These are phyloP conservation scores for Sylvilagus floridanus DNA, from an alignment of 2,797 vertebrate genomes.

Conservation along the genomic window DNA sequence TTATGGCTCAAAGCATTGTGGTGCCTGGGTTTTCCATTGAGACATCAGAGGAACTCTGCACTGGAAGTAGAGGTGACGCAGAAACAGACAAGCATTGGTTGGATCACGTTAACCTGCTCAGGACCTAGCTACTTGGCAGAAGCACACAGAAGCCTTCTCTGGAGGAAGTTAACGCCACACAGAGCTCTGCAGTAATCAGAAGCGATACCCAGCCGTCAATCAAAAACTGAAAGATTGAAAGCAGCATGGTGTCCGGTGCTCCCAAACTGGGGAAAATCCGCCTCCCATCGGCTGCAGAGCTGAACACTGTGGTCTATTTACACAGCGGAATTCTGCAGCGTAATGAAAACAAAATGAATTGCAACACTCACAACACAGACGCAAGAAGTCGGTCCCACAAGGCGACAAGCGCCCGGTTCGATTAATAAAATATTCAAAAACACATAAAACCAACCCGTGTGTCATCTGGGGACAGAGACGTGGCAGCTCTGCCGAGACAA, in stretches of 20 bases:
- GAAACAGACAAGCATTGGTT: neutral
- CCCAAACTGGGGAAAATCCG: neutral
- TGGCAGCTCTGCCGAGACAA: neutral
- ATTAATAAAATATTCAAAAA: constrained; percentile 44
- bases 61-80: neutral
- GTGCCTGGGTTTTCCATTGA: neutral
- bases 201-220: constrained; percentile 16
- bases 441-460: constrained; percentile 17
- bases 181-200: neutral
- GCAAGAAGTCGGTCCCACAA: neutral
- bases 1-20: neutral
- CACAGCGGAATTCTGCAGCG: neutral
- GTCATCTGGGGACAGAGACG: neutral
- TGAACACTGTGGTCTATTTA: neutral
- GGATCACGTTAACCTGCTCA: neutral
- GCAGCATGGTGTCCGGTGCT: neutral
- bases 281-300: neutral
- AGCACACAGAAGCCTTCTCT: constrained; percentile 21
- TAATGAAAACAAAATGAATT: neutral
- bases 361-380: neutral
- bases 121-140: neutral
- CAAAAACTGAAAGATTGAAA: neutral
- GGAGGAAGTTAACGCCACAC: constrained; percentile 9
- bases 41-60: neutral
- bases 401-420: neutral